Percentiles rank a stretch among this genome's conserved stretches.
Evolutionary conservation across 2,888 invertebrate genomes (phyloP).

Genomic region (Nephrotoma appendiculata): DNA sequence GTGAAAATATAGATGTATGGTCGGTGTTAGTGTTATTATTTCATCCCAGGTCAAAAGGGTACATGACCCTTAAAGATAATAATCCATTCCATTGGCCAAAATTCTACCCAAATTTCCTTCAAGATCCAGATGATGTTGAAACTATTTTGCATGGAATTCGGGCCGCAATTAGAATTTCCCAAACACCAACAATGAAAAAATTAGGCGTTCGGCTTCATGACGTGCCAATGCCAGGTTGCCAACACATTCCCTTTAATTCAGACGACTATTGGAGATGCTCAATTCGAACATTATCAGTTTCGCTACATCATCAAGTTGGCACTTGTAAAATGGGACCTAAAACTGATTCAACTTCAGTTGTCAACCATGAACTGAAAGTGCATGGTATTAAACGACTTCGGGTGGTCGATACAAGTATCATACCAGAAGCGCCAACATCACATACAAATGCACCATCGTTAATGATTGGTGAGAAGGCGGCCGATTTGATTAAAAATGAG

Average conservation of each 20-base stretch:
- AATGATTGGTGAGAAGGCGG: slow-evolving; percentile 38
- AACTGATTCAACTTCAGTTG: slow-evolving; percentile 31
- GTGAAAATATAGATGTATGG: slow-evolving; percentile 39
- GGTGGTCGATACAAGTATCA: slow-evolving; percentile 49
- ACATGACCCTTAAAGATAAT: slow-evolving; percentile 45
- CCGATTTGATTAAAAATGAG: slow-evolving; percentile 40
- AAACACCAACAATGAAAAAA: slow-evolving; percentile 42
- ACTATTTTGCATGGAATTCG: slow-evolving; percentile 47
- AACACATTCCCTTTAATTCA: slow-evolving; percentile 32
- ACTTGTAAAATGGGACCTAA: slow-evolving; percentile 34
- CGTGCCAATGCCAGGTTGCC: slow-evolving; percentile 37
- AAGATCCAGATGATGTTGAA: slow-evolving; percentile 45
- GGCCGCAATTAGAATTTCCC: slow-evolving; percentile 40
- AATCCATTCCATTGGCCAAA: slow-evolving; percentile 62
- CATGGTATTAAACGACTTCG: slow-evolving; percentile 41
- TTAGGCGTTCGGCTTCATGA: slow-evolving; percentile 38
- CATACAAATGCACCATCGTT: slow-evolving; percentile 46
- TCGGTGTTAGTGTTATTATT: slow-evolving; percentile 51
- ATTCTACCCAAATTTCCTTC: slow-evolving; percentile 70
- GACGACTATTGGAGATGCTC: slow-evolving; percentile 57
- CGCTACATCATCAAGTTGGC: slow-evolving; percentile 35
- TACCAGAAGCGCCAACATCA: slow-evolving; percentile 43
- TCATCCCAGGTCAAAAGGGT: slow-evolving; percentile 57
- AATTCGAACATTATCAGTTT: slow-evolving; percentile 38
- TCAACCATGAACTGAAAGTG: slow-evolving; percentile 42